A percentile compares a stretch with the other conserved stretches of the same genome.
Evolutionary conservation across 2,797 vertebrate genomes (phyloP).

Genomic region (Rhabdomys pumilio): DNA sequence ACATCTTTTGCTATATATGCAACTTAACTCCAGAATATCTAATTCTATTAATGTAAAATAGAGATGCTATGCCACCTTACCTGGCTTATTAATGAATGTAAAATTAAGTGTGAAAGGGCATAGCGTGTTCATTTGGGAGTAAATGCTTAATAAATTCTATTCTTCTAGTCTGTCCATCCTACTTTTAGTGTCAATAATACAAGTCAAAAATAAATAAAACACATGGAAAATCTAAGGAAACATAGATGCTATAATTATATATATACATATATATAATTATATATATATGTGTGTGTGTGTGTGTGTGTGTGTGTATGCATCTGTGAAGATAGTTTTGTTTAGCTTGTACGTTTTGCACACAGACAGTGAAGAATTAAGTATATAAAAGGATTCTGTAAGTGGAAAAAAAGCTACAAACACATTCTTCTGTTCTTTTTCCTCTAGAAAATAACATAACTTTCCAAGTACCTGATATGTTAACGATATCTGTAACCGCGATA

Average conservation of each 20-base stretch:
- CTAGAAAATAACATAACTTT: neutral
- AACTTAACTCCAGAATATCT: neutral
- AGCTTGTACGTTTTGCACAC: neutral
- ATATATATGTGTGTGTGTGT: neutral
- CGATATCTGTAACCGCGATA: neutral
- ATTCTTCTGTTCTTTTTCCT: slow-evolving; percentile 2
- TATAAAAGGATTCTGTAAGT: neutral
- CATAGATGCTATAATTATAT: neutral
- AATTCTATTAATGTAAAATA: neutral
- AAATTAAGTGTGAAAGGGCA: neutral
- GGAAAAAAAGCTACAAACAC: neutral
- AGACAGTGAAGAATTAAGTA: neutral
- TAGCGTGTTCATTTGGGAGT: neutral
- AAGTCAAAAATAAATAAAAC: slow-evolving; percentile 57
- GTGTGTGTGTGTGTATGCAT: no score
- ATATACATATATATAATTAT: no score
- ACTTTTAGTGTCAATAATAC: slow-evolving; percentile 19
- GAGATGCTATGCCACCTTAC: neutral
- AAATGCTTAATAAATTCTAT: neutral
- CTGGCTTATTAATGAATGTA: neutral
- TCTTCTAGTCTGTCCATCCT: neutral
- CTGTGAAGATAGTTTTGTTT: neutral
- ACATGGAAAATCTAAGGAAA: neutral
- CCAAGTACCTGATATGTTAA: neutral
- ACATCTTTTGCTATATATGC: neutral